Evolutionary conservation across 1,140 invertebrate genomes (phyloP), one percentile per base, ranked within the genome.

Genomic region (Agraylea sexmaculata): DNA sequence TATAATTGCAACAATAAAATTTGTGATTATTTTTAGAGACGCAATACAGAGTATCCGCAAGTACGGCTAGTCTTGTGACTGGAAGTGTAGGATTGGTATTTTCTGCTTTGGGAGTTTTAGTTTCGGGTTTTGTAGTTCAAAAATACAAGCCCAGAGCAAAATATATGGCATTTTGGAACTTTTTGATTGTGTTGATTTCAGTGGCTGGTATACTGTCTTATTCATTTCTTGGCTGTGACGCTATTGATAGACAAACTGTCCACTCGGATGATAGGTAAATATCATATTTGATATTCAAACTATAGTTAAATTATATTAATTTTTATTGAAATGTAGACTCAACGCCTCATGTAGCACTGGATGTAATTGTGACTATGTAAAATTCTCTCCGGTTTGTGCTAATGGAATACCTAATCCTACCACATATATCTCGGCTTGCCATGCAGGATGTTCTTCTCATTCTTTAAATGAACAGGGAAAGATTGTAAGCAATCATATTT

Each of bases 91-190:
- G 80, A 3, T 57, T 86, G 16, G 62, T 80, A 3, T 80, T 79
- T 55, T 79, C 78, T n/a, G 76, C 78, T 0, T 59, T 80, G 23
- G 82, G 82, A 1, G 71, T 84, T 7, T 51, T 84, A 3, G 32
- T 79, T 0, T 78, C 80, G 5, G 82, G 80, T 0, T 53, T 77
- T 8, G 46, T 83, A 1, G 80, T 86, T 12, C 75, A 76, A 0
- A 73, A 71, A 42, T 80, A 72, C 46, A 78, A 79, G 53, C 80
- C 80, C 0, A 66, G 68, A 37, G 78, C 81, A 0, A 60, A 78
- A 18, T 74, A 71, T 38, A 60, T 85, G 45, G 79, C 80, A 4
- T 73, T 64, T 1, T 85, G 80, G 78, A 84, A 84, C 54, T 73
- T 83, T 2, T 62, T 80, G 34, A 70, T 79, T 6, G 80, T 78